phyloP scores from a whole-genome alignment of 2,113 vertebrate genomes.

The Cygnus buccinator region DNA sequence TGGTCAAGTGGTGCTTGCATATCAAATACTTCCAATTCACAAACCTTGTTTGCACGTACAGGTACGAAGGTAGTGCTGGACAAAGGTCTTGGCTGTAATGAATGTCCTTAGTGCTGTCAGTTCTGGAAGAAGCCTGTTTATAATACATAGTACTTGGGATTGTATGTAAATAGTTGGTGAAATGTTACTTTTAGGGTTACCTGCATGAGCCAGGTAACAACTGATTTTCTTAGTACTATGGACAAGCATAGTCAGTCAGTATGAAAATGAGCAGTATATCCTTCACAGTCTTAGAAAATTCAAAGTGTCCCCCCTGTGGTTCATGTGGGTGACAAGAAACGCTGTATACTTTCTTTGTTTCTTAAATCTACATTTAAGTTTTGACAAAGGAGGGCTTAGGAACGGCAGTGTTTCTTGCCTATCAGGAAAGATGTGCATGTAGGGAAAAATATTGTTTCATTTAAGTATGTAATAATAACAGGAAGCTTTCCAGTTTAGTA shows the following conservation, averaged over 20 bases:
- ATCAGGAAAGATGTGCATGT: background rate
- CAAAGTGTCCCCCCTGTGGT: too few relatives aligned
- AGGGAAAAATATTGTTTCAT: background rate
- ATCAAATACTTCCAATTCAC: background rate
- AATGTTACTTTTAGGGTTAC: background rate
- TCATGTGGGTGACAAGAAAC: background rate
- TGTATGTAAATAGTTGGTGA: background rate
- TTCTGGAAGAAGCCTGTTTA: background rate
- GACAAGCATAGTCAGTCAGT: too few relatives aligned
- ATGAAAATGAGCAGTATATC: background rate
- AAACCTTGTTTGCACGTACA: background rate
- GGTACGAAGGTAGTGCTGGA: background rate
- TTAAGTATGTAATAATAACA: background rate
- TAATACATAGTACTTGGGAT: rapidly evolving
- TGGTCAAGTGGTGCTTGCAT: background rate
- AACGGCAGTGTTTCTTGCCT: background rate
- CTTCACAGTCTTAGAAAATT: background rate
- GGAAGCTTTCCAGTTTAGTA: background rate
- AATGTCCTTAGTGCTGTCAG: background rate
- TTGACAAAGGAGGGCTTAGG: background rate
- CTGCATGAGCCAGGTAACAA: background rate
- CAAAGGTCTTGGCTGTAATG: background rate
- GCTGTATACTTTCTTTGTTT: background rate
- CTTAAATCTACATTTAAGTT: background rate
- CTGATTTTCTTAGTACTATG: background rate